Evolutionary conservation across 2,113 vertebrate genomes (phyloP).

Genomic region (Hydrochoerus hydrochaeris): DNA sequence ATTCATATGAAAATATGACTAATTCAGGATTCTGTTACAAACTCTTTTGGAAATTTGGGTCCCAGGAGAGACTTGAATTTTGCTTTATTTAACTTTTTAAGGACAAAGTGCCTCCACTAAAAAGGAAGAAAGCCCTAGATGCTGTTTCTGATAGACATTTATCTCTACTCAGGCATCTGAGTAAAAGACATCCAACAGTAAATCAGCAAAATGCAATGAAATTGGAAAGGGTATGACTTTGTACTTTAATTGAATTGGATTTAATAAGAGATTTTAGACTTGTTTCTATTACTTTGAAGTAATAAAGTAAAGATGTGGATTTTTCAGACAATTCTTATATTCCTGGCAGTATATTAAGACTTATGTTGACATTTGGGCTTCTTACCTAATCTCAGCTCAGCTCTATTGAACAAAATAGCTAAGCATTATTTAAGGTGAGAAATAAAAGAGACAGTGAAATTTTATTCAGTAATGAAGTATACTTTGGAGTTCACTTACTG

Average conservation of each 20-base stretch:
- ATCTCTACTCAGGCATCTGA: background rate
- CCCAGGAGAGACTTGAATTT: background rate
- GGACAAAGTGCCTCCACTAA: background rate
- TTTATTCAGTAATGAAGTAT: background rate
- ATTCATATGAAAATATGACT: background rate
- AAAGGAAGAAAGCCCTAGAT: background rate
- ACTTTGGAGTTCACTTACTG: background rate
- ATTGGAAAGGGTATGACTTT: background rate
- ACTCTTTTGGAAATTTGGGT: background rate
- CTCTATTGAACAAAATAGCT: background rate
- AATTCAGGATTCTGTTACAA: background rate
- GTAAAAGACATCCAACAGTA: background rate
- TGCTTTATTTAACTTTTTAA: background rate
- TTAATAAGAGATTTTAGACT: background rate
- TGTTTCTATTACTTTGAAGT: conserved; percentile 9
- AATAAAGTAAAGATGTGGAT: background rate
- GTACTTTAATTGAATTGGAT: background rate
- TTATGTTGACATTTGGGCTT: background rate
- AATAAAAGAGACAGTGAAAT: background rate
- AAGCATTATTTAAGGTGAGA: background rate
- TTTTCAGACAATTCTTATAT: background rate
- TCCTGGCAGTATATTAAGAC: background rate
- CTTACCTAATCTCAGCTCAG: background rate
- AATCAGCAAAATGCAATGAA: background rate
- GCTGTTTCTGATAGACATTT: background rate